A percentile compares a stretch with the other conserved stretches of the same genome.
Conservation (phyloP, 2,113 vertebrate species). For the Nyctibius bracteatus region DNA sequence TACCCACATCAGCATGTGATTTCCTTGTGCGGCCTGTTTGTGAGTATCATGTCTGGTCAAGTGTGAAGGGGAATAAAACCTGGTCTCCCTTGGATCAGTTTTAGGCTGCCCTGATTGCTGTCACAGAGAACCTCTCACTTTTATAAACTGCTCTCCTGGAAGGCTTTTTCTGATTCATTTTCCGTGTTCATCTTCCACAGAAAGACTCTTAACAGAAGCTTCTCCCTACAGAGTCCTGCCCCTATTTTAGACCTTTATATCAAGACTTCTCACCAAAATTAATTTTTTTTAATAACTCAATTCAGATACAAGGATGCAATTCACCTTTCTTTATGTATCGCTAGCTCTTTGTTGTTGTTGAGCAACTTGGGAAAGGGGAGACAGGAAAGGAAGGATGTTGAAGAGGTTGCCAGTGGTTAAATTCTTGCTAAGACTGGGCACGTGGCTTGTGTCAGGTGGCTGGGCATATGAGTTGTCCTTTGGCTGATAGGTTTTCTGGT, state of each 20-base stretch:
- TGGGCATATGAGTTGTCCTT: background rate
- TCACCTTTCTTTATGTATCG: background rate
- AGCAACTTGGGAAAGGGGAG: background rate
- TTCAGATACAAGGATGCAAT: background rate
- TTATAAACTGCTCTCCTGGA: background rate
- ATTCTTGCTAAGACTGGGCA: background rate
- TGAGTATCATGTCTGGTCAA: background rate
- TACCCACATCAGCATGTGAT: background rate
- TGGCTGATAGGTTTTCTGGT: background rate
- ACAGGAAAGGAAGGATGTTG: background rate
- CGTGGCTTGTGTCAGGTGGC: background rate
- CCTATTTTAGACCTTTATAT: background rate
- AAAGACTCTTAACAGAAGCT: background rate
- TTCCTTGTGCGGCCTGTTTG: background rate
- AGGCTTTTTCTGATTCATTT: background rate
- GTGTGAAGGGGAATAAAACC: background rate
- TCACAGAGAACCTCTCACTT: background rate
- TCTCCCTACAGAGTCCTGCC: background rate
- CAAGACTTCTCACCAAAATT: background rate
- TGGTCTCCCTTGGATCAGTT: background rate
- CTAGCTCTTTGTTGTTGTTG: background rate
- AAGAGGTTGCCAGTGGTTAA: background rate
- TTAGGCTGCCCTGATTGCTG: background rate
- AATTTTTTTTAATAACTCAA: background rate
- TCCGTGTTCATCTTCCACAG: background rate